Conservation (phyloP, 2,113 vertebrate genomes). For the Cariama cristata region DNA sequence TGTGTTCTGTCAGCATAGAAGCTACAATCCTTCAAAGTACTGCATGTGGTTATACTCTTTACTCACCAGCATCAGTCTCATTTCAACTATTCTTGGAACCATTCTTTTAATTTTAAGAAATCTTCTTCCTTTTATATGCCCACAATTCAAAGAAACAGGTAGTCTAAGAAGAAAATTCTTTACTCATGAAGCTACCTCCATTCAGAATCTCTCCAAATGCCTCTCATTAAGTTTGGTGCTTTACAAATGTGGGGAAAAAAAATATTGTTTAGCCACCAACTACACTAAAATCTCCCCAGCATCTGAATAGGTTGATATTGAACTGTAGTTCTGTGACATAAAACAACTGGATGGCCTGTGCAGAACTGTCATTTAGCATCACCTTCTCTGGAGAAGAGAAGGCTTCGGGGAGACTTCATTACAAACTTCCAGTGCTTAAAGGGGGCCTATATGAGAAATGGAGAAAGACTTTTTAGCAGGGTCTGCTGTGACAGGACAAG, state of each 20-base stretch:
- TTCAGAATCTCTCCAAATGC: background rate
- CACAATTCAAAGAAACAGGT: background rate
- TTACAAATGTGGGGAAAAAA: background rate
- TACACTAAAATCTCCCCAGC: background rate
- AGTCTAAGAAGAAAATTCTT: background rate
- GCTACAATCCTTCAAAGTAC: background rate
- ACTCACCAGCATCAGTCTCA: background rate
- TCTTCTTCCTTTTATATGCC: background rate
- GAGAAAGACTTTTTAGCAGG: too few relatives aligned
- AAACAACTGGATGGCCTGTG: background rate
- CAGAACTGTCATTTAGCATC: background rate
- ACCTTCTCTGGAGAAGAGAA: too few relatives aligned
- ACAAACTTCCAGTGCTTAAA: too few relatives aligned
- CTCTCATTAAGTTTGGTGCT: background rate
- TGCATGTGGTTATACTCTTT: accelerated
- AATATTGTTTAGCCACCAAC: background rate
- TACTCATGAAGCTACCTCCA: background rate
- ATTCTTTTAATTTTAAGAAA: background rate
- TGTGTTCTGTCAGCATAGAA: background rate
- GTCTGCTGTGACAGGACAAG: too few relatives aligned
- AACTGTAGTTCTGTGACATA: background rate
- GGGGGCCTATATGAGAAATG: too few relatives aligned
- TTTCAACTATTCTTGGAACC: background rate
- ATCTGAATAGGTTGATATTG: background rate
- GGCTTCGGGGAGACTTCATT: too few relatives aligned